These are phyloP conservation scores for Tholera decimalis DNA, from an alignment of 2,888 invertebrate species.

Conservation along the genomic window DNA sequence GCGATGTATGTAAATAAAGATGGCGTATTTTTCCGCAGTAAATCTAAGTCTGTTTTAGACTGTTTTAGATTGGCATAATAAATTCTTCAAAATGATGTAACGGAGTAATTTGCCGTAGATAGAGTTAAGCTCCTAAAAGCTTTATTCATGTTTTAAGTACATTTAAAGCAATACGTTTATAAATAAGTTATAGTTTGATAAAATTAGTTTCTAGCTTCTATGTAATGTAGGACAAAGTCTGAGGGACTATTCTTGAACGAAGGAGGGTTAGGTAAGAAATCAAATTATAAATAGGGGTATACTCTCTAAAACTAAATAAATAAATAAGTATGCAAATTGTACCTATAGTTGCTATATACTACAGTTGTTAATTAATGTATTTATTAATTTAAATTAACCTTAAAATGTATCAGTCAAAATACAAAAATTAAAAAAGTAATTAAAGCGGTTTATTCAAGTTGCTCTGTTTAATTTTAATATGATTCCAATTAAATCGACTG, in stretches of 20 bases:
- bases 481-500: too few species aligned
- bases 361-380: too few species aligned
- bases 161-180: conserved; percentile 17
- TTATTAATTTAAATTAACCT: too few species aligned
- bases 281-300: conserved; percentile 14
- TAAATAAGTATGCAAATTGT: too few species aligned
- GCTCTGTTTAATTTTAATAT: too few species aligned
- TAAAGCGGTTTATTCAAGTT: too few species aligned
- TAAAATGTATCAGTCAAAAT: too few species aligned
- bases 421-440: too few species aligned
- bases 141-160: conserved; percentile 13
- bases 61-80: not conserved
- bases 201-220: conserved; percentile 17
- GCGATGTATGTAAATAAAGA: not conserved
- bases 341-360: too few species aligned
- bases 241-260: too few species aligned
- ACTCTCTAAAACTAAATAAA: too few species aligned
- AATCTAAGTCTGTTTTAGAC: not conserved
- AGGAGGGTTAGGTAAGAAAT: conserved; percentile 30
- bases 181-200: conserved; percentile 10
- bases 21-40: conserved; percentile 21
- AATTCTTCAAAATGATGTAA: not conserved
- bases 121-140: conserved; percentile 1
- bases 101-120: not conserved
- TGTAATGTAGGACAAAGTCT: conserved; percentile 12